Percentiles rank a stretch among this genome's conserved stretches.
Conservation (phyloP, 2,113 vertebrate species). For the Phyllostomus discolor region DNA sequence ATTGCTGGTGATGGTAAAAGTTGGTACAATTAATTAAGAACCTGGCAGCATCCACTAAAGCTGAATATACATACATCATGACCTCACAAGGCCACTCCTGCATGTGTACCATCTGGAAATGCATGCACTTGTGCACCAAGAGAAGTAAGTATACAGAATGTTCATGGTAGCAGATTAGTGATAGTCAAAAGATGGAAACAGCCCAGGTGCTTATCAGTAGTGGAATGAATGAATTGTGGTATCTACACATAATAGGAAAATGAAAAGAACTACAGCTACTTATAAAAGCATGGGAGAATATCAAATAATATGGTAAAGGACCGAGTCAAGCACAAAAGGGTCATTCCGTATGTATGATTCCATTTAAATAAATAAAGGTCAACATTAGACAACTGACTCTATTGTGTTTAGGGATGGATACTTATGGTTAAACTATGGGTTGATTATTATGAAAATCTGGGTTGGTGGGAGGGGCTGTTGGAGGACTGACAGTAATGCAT, state of each 20-base stretch:
- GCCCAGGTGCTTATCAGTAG: background rate
- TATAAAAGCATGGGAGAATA: background rate
- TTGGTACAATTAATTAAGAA: background rate
- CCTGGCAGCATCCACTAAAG: background rate
- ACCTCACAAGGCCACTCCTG: background rate
- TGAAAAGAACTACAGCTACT: background rate
- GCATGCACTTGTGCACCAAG: background rate
- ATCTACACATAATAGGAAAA: background rate
- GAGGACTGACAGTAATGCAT: background rate
- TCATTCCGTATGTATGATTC: background rate
- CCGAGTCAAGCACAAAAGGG: background rate
- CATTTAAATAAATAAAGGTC: background rate
- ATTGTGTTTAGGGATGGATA: background rate
- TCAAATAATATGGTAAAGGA: background rate
- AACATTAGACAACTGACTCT: background rate
- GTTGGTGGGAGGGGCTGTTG: background rate
- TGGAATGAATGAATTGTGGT: background rate
- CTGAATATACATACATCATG: background rate
- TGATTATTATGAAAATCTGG: background rate
- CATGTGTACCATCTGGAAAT: background rate
- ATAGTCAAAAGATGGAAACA: background rate
- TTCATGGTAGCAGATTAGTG: background rate
- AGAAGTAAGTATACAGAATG: background rate
- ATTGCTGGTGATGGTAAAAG: background rate
- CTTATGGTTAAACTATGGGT: background rate